Percentiles rank a stretch among this genome's conserved stretches.
phyloP scores from a whole-genome alignment of 2,888 invertebrate species.

The Temnothorax ravouxi region DNA sequence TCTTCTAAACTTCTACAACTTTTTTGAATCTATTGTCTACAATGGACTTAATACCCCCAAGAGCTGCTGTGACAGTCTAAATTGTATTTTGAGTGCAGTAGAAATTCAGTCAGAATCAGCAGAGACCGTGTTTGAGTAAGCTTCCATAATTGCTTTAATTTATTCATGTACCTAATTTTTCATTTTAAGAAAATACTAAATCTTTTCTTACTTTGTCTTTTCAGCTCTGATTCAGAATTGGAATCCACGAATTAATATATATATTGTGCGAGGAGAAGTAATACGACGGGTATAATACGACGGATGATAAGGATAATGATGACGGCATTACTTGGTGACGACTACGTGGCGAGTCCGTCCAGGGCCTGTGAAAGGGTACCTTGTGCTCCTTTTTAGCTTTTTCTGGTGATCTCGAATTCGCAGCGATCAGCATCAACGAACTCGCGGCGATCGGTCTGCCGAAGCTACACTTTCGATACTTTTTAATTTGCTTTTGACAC shows the following conservation, averaged over 20 bases:
- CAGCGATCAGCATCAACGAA: conserved; percentile 48
- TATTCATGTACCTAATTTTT: not conserved
- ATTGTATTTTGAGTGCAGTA: not conserved
- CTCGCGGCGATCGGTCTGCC: no score
- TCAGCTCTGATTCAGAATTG: not conserved
- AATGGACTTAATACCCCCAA: not conserved
- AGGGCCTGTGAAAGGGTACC: conserved; percentile 79
- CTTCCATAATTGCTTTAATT: not conserved
- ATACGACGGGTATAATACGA: no score
- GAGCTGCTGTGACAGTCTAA: not conserved
- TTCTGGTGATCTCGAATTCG: not conserved
- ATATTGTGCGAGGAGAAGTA: no score
- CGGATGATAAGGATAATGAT: no score
- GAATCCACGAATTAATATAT: not conserved
- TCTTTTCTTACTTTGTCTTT: not conserved
- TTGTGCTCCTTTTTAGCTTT: conserved; percentile 45
- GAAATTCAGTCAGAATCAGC: not conserved
- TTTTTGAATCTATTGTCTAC: not conserved
- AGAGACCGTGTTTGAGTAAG: not conserved
- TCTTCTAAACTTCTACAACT: not conserved
- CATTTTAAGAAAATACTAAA: conserved; percentile 1
- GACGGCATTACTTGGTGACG: no score
- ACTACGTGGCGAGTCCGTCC: conserved; percentile 69
- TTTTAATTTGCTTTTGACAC: no score
- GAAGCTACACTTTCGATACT: no score